These are phyloP conservation scores for Engystomops pustulosus DNA, from an alignment of 2,113 vertebrate species.

Conservation along the genomic window DNA sequence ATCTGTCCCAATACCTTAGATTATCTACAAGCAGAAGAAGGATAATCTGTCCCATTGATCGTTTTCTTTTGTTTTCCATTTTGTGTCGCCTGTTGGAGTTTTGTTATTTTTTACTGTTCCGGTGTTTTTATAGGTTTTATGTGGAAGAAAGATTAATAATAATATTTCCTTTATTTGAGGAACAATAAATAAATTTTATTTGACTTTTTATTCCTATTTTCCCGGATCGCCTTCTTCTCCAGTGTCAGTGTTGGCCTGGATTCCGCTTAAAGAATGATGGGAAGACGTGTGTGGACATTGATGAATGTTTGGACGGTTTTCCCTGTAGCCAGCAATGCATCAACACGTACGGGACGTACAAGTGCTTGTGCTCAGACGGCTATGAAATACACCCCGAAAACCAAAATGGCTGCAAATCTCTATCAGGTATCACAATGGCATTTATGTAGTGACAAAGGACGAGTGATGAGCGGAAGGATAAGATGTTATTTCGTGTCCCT, in stretches of 20 bases:
- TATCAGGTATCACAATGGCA: conserved; percentile 81
- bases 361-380: conserved; percentile 90
- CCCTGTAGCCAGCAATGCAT: conserved; percentile 97
- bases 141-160: not conserved
- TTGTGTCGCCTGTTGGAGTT: not conserved
- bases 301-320: conserved; percentile 90
- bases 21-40: too few species aligned
- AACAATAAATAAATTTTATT: not conserved
- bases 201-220: not conserved
- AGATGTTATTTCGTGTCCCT: not conserved
- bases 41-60: too few species aligned
- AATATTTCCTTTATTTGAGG: too few species aligned
- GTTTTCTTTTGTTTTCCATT: too few species aligned
- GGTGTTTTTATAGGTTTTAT: not conserved
- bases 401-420: conserved; percentile 88
- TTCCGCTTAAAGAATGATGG: conserved; percentile 95
- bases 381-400: conserved; percentile 87
- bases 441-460: conserved; percentile 26
- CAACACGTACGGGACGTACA: conserved; percentile 96
- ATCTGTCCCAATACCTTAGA: too few species aligned
- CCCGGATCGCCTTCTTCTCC: conserved; percentile 40
- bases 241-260: conserved; percentile 99
- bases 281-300: conserved; percentile 92
- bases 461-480: conserved; percentile 27
- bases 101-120: not conserved